Conservation (phyloP, 1,140 invertebrate genomes). For the Bombus balteatus region DNA sequence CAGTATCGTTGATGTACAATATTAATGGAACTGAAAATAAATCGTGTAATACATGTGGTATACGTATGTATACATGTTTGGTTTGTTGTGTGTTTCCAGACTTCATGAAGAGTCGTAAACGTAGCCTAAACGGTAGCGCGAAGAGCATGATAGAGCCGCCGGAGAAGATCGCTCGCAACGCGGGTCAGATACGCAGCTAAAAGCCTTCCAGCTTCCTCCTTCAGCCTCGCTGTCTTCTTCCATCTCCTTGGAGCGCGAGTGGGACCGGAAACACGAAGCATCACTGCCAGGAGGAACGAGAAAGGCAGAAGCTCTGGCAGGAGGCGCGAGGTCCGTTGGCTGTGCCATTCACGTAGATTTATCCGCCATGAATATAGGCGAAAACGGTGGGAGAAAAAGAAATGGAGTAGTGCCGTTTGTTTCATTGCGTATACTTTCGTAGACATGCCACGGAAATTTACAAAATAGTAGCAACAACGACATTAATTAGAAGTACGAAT, state of each 20-base stretch:
- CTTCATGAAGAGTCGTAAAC: slow-evolving; percentile 82
- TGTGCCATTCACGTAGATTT: slow-evolving; percentile 81
- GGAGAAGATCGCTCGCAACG: slow-evolving; percentile 80
- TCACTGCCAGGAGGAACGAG: slow-evolving; percentile 44
- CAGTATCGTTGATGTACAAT: no score
- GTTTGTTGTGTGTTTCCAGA: slow-evolving; percentile 75
- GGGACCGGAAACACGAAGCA: slow-evolving; percentile 41
- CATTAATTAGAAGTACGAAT: background rate
- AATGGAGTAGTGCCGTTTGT: background rate
- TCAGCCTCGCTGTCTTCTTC: slow-evolving; percentile 60
- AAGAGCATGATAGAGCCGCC: slow-evolving; percentile 80
- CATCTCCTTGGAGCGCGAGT: slow-evolving; percentile 44
- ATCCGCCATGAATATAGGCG: slow-evolving; percentile 64
- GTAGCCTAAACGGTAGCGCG: slow-evolving; percentile 75
- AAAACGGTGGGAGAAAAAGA: slow-evolving; percentile 49
- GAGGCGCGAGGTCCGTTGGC: slow-evolving; percentile 78
- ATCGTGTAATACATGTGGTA: background rate
- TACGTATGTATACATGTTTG: slow-evolving; percentile 29
- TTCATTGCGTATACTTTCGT: slow-evolving; percentile 33
- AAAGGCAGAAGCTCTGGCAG: slow-evolving; percentile 58
- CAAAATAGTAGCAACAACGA: slow-evolving; percentile 7
- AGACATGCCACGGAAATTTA: slow-evolving; percentile 26
- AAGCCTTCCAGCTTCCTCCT: slow-evolving; percentile 58
- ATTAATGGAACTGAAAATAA: background rate
- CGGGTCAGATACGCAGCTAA: slow-evolving; percentile 81